Base-by-base conservation (phyloP, 2,797 vertebrate species). In the Remorina albescens region DNA sequence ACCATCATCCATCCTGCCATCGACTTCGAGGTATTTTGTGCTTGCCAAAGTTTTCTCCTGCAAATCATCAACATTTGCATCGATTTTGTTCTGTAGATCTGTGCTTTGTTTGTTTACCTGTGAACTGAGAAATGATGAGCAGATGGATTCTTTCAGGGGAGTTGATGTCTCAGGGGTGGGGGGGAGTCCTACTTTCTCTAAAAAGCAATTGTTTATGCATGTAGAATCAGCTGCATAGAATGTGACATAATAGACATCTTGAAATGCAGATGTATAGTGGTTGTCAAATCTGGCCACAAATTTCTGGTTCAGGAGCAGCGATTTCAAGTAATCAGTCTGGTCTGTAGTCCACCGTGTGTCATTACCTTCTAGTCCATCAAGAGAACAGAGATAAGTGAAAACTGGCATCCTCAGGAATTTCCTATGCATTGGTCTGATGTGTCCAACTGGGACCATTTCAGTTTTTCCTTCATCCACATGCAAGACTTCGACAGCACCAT, bases 381-480 rank as follows among this genome's bases (percentile, higher is more conserved):
- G 60, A 3, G 95, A 94, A 21, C 96, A 98, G 0, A 26, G 71
- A 0, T 96, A 98, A 0, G 96, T 97, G 16, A 97, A 88, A 53
- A 98, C 96, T 0, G 97, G 97, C 94, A 97, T 93, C 12, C 90
- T 94, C 26, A 97, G 93, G 58, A 95, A 97, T 30, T 94, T 94
- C 0, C 74, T 56, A 26, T 92, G 89, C 57, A 98, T 80, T 11
- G 81, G 85, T 80, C 92, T 92, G 67, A 98, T 81, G 73, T 94
- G 78, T n/a, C 85, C 78, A 19, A 87, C 76, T 1, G 88, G 88
- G 39, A 97, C 93, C 0, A 93, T 60, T 54, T 97, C 96, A 41
- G 91, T 94, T 80, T 92, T 94, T 46, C 97, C 97, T 9, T 93
- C 94, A 80, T 98, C 97, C 2, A 98, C 96, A 30, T 95, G 95